phyloP scores from a whole-genome alignment of 1,140 invertebrate species.

The Maconellicoccus hirsutus region DNA sequence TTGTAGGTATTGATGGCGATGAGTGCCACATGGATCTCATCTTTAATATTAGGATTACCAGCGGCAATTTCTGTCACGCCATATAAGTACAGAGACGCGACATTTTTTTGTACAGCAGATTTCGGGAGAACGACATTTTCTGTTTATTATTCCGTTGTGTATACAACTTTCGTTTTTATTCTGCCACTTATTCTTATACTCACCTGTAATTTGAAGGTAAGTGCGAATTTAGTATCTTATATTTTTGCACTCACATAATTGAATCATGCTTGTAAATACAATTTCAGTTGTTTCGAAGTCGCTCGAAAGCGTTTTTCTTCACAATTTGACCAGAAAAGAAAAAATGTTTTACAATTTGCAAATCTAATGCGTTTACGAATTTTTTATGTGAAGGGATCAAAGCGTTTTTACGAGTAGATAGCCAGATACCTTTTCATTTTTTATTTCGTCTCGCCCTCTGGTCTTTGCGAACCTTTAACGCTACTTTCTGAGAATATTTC shows the following conservation, averaged over 20 bases:
- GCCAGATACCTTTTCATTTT: too few species aligned
- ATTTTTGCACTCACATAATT: neutral
- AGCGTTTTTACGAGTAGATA: too few species aligned
- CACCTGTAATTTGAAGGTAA: slow-evolving; percentile 54
- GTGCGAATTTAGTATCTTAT: slow-evolving; percentile 1
- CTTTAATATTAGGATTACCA: slow-evolving; percentile 37
- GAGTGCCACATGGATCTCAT: slow-evolving; percentile 38
- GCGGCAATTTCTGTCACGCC: slow-evolving; percentile 38
- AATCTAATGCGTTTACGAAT: too few species aligned
- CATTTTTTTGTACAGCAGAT: slow-evolving; percentile 51
- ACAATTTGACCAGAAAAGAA: too few species aligned
- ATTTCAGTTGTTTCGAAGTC: neutral
- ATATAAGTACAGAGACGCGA: slow-evolving; percentile 42
- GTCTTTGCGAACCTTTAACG: too few species aligned
- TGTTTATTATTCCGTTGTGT: slow-evolving; percentile 48
- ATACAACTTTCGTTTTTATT: slow-evolving; percentile 49
- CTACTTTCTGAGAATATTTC: too few species aligned
- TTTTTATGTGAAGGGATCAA: too few species aligned
- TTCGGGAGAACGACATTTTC: slow-evolving; percentile 45
- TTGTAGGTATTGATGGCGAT: slow-evolving; percentile 37
- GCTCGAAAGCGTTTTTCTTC: too few species aligned
- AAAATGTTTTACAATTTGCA: too few species aligned
- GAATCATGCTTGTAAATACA: neutral
- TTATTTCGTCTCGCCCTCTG: too few species aligned
- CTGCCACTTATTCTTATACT: slow-evolving; percentile 55